Conservation (phyloP, 2,888 invertebrate genomes). For the Drosophila mayaguana region DNA sequence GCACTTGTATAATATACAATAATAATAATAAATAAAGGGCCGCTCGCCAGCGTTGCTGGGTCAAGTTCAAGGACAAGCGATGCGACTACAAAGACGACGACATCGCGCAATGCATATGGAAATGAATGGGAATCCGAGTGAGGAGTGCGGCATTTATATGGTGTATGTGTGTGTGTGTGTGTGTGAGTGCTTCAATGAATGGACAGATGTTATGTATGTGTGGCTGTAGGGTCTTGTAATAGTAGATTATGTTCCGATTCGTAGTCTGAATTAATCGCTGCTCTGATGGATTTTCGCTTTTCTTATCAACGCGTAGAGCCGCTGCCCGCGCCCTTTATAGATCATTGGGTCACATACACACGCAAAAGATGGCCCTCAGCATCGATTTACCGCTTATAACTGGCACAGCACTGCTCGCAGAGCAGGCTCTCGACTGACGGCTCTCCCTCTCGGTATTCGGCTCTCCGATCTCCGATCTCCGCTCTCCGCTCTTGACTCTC, state of each 20-base stretch:
- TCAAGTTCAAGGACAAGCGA: slow-evolving; percentile 80
- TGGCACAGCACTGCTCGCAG: slow-evolving; percentile 54
- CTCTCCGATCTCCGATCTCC: too few relatives aligned
- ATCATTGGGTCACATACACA: slow-evolving; percentile 69
- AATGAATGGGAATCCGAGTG: slow-evolving; percentile 57
- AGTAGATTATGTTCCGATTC: slow-evolving; percentile 47
- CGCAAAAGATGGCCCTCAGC: slow-evolving; percentile 60
- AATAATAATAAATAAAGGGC: slow-evolving; percentile 72
- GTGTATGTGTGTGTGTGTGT: slow-evolving; percentile 8
- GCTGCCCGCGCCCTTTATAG: slow-evolving; percentile 70
- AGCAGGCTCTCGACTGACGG: slow-evolving; percentile 1
- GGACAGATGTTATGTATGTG: slow-evolving; percentile 19
- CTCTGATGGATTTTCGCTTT: slow-evolving; percentile 64
- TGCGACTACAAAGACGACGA: slow-evolving; percentile 36
- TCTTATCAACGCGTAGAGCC: slow-evolving; percentile 46
- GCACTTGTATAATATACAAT: slow-evolving; percentile 61
- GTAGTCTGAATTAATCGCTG: slow-evolving; percentile 45
- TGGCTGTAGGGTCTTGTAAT: slow-evolving; percentile 35
- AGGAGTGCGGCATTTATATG: slow-evolving; percentile 28
- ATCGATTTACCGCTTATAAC: slow-evolving; percentile 76
- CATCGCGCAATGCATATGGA: slow-evolving; percentile 60
- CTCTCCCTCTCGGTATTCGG: neutral
- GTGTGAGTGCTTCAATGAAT: slow-evolving; percentile 51
- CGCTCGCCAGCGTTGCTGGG: slow-evolving; percentile 70
- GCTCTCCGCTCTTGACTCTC: neutral